Base-by-base conservation (phyloP, 1,140 invertebrate species). In the Chrysopa pallens region DNA sequence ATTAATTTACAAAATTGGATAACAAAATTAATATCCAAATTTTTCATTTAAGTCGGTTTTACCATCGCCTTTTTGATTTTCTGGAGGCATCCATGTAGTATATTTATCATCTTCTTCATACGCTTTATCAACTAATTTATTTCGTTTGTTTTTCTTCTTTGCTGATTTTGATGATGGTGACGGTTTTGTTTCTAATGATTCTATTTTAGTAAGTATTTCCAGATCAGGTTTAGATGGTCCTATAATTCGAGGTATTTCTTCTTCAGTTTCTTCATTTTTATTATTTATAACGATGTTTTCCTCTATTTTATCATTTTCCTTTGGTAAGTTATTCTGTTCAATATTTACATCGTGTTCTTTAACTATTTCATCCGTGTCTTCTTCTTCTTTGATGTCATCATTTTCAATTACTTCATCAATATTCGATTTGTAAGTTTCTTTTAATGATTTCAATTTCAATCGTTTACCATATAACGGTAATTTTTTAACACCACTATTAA, bases 1-100 rank as follows among this genome's bases (percentile, higher is more conserved):
- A 23, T 23, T 23, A 23, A 23, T 23, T 23, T 23, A 23, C 17
- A 23, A 23, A 23, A 23, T 23, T 23, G 17, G 5, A 23, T 3
- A 23, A 35, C 33, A 40, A 29, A 11, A 40, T 69, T 58, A 88
- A 59, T 88, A 88, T 15, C 84, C 84, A 55, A 72, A 78, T 66
- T 86, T 88, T 15, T 83, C 80, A 63, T 89, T 88, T 14, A 89
- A 65, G 53, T 62, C 72, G 15, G 84, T 88, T 52, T 72, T 70
- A 9, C 85, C 85, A 67, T 88, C 84, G 4, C 85, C 85, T 42
- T 62, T 69, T 64, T 89, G 84, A 56, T 73, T 67, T 44, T 59
- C 43, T 6, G 84, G 84, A 6, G 84, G 84, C n/a, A 80, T 53
- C 84, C 84, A 88, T 48, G 70, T 73, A 8, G 72, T 74, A 59